Conservation (phyloP, 1,140 invertebrate species). For the Meteorus sp. region DNA sequence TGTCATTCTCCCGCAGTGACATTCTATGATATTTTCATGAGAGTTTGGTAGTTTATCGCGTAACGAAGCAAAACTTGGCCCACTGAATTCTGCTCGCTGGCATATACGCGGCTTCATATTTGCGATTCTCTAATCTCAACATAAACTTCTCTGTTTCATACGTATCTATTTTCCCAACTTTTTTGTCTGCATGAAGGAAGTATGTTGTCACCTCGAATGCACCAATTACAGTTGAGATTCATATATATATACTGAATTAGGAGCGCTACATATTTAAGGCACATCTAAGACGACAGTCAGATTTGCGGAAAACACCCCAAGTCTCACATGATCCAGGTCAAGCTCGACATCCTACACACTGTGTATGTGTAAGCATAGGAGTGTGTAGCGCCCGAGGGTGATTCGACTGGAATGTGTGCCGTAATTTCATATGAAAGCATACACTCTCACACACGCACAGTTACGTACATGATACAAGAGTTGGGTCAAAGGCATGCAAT, state of each 20-base stretch:
- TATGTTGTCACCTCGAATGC: background rate
- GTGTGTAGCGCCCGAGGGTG: background rate
- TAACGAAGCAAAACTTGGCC: constrained; percentile 7
- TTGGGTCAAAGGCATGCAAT: background rate
- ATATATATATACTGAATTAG: background rate
- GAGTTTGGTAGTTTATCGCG: background rate
- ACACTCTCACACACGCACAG: too few relatives aligned
- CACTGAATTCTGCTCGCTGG: constrained; percentile 4
- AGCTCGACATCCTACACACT: background rate
- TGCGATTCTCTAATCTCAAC: too few relatives aligned
- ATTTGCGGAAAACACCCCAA: background rate
- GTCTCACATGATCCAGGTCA: constrained; percentile 9
- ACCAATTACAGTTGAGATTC: background rate
- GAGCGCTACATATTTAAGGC: background rate
- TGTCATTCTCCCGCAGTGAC: background rate
- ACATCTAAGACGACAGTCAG: background rate
- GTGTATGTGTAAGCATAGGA: too few relatives aligned
- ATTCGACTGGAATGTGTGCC: background rate
- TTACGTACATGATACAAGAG: background rate
- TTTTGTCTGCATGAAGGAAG: too few relatives aligned
- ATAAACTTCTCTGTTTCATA: too few relatives aligned
- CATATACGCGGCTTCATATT: background rate
- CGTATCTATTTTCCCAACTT: too few relatives aligned
- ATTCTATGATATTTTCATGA: background rate
- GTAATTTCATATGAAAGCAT: background rate